Evolutionary conservation across 1,140 invertebrate species (phyloP).

Genomic region (Brachionus koreanus): DNA sequence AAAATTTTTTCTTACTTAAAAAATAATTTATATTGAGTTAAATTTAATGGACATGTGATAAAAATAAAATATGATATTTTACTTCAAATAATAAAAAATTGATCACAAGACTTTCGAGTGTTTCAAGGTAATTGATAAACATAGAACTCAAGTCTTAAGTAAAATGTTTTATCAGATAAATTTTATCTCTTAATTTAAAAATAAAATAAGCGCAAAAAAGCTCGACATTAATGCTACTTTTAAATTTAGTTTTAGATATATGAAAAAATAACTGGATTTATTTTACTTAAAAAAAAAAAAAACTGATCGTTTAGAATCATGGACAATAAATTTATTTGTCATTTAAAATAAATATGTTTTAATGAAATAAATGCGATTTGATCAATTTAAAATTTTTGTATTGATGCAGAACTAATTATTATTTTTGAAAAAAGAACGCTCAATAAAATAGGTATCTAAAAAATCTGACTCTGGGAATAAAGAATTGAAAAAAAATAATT

Average conservation of each 20-base stretch:
- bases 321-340: background rate
- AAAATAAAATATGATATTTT: background rate
- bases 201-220: background rate
- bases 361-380: background rate
- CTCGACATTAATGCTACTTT: background rate
- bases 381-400: background rate
- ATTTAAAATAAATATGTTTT: background rate
- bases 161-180: background rate
- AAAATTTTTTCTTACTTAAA: background rate
- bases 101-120: background rate
- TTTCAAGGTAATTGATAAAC: background rate
- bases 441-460: too few relatives aligned
- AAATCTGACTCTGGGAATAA: too few relatives aligned
- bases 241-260: background rate
- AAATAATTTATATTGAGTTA: background rate
- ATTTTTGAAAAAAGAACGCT: background rate
- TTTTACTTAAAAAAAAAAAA: background rate
- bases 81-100: conserved; percentile 4
- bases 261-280: background rate
- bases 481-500: background rate
- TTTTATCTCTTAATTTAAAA: background rate
- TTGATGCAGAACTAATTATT: background rate
- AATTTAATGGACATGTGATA: conserved; percentile 32
- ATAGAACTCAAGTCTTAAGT: background rate
- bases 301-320: background rate